Conservation (phyloP, 2,113 vertebrate species). For the Dermatemys mawii region DNA sequence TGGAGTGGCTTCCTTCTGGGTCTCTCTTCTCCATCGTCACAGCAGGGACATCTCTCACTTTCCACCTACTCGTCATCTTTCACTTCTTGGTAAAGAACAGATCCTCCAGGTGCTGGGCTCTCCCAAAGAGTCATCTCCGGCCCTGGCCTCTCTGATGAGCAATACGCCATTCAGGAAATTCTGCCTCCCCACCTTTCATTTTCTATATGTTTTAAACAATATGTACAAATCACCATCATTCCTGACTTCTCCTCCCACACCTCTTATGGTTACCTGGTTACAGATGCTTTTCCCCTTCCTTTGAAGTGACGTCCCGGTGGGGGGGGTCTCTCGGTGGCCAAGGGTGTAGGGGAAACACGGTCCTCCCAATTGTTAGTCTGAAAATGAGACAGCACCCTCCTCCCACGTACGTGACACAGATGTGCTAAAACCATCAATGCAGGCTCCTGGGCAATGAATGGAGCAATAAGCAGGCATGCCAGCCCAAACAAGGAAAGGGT, state of each 20-base stretch:
- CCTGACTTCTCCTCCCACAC: constrained; percentile 70
- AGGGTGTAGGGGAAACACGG: not conserved
- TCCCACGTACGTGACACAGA: fast-evolving
- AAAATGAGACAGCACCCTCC: not conserved
- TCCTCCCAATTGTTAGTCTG: fast-evolving
- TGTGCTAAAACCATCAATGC: not conserved
- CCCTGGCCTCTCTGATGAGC: not conserved
- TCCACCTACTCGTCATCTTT: not conserved
- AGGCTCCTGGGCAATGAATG: fast-evolving
- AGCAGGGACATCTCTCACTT: not conserved
- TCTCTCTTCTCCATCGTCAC: not conserved
- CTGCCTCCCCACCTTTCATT: constrained; percentile 3
- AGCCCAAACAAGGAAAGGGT: fast-evolving
- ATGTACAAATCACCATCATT: constrained; percentile 36
- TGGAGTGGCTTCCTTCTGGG: not conserved
- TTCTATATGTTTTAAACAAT: constrained; percentile 37
- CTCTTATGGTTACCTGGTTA: constrained; percentile 66
- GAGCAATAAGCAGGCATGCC: not conserved
- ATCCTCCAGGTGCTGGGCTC: not conserved
- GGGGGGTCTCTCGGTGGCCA: constrained; percentile 1
- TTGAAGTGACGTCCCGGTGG: constrained; percentile 42
- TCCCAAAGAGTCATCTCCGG: not conserved
- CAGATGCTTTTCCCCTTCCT: constrained; percentile 27
- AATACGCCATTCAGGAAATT: not conserved
- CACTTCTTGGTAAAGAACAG: fast-evolving